Evolutionary conservation across 1,140 invertebrate genomes (phyloP).

Genomic region (Protaetia brevitarsis): DNA sequence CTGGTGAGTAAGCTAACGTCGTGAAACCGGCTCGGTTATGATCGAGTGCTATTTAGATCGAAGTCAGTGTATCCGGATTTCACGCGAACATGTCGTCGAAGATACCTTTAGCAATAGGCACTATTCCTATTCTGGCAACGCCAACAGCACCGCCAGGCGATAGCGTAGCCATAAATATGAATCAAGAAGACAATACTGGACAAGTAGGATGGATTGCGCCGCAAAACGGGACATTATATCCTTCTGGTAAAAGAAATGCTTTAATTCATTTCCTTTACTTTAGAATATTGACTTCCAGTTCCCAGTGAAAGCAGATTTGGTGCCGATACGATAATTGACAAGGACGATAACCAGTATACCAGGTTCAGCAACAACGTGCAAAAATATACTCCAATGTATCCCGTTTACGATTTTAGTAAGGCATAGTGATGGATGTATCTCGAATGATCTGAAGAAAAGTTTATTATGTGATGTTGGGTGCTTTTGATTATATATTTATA

Average conservation of each 20-base stretch:
- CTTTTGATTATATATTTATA: neutral
- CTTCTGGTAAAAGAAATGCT: too few relatives aligned
- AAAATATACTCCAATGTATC: slow-evolving; percentile 31
- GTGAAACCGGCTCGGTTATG: too few relatives aligned
- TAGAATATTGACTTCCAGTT: too few relatives aligned
- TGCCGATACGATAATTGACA: slow-evolving; percentile 50
- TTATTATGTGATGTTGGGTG: neutral
- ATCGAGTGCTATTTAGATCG: too few relatives aligned
- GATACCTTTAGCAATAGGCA: slow-evolving; percentile 60
- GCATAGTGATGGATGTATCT: neutral
- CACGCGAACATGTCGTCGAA: slow-evolving; percentile 58
- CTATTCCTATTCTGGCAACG: slow-evolving; percentile 54
- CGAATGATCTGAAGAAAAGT: neutral
- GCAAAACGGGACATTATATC: too few relatives aligned
- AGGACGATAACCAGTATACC: slow-evolving; percentile 53
- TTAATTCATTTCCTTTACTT: too few relatives aligned
- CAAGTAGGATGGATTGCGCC: slow-evolving; percentile 20
- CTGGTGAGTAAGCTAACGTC: too few relatives aligned
- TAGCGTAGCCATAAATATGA: neutral
- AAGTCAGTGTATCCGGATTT: slow-evolving; percentile 52
- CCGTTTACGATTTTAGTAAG: slow-evolving; percentile 27
- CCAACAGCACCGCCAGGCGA: slow-evolving; percentile 27
- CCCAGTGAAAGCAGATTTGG: slow-evolving; percentile 53
- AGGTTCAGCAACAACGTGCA: slow-evolving; percentile 40
- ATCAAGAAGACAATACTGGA: neutral